Base-by-base conservation (phyloP, 2,888 invertebrate species). In the Scaptomyza caliginosa region DNA sequence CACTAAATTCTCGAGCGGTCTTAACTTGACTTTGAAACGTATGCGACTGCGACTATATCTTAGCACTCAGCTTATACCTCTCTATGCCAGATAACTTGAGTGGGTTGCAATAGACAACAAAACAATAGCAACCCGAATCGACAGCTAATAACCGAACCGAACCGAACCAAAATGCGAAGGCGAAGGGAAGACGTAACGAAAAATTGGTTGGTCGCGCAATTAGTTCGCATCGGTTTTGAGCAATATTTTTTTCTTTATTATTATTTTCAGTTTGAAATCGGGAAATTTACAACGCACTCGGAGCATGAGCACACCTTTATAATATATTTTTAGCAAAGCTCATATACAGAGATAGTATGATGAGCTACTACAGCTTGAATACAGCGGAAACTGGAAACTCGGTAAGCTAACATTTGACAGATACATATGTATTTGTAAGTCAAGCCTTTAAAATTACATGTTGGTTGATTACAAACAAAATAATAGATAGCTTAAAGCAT, bases 21-120 rank as follows among this genome's bases (percentile, higher is more conserved):
- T 58, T 51, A 45, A 64, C 67, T 77, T 76, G 76, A 80, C 85
- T 85, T 79, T 86, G 67, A 89, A 83, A 67, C 58, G 59, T 56
- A 56, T 68, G 50, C 55, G 40, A 23, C 23, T 42, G 48, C 45
- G 43, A 28, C 66, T 71, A 56, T 66, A 68, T 65, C 50, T 71
- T 68, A 39, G 55, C 30, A 32, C 26, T 48, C n/a, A 67, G 39
- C 34, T 32, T 16, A 26, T 56, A 54, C 49, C 34, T 32, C 32
- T 63, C 17, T 32, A 34, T 28, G 52, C 7, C 46, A 58, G 73
- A 66, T 72, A 72, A 52, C 39, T 57, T 13, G 10, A 21, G 11
- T 46, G 7, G 32, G n/a, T 13, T 30, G 23, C 13, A 40, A 55
- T 40, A 62, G 39, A 42, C 28, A 45, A 30, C 19, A 10, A 28